Conservation (phyloP, 2,797 vertebrate genomes). For the Morelia viridis region DNA sequence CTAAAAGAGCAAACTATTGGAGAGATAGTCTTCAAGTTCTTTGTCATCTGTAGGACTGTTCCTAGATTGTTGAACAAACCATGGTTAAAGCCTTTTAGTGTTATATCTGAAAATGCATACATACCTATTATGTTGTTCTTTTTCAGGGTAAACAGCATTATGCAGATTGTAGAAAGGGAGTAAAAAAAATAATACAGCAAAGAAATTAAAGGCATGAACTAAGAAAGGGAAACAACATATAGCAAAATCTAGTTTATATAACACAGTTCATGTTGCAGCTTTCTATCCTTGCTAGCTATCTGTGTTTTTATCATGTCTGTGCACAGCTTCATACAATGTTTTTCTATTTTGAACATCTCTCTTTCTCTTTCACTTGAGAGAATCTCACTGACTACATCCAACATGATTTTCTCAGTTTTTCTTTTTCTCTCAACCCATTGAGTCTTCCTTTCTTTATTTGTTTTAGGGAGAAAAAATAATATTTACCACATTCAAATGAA, state of each 20-base stretch:
- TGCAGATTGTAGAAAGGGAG: background rate
- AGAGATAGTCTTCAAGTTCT: background rate
- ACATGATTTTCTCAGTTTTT: background rate
- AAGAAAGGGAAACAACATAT: background rate
- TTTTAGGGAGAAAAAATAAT: background rate
- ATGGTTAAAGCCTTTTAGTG: background rate
- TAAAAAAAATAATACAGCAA: background rate
- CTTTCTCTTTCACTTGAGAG: background rate
- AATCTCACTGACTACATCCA: background rate
- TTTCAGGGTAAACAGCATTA: background rate
- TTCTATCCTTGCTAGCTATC: background rate
- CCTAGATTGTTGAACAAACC: background rate
- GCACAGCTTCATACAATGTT: background rate
- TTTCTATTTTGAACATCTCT: background rate
- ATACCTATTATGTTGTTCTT: background rate
- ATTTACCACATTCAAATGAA: background rate
- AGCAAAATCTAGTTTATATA: background rate
- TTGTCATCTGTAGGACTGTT: background rate
- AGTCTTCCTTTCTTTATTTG: background rate
- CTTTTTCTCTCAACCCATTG: background rate
- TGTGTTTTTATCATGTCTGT: background rate
- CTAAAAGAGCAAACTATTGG: background rate
- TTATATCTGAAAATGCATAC: background rate
- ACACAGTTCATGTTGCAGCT: background rate
- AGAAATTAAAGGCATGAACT: background rate